Base-by-base conservation (phyloP, 2,113 vertebrate species). In the Porphyrio hochstetteri region DNA sequence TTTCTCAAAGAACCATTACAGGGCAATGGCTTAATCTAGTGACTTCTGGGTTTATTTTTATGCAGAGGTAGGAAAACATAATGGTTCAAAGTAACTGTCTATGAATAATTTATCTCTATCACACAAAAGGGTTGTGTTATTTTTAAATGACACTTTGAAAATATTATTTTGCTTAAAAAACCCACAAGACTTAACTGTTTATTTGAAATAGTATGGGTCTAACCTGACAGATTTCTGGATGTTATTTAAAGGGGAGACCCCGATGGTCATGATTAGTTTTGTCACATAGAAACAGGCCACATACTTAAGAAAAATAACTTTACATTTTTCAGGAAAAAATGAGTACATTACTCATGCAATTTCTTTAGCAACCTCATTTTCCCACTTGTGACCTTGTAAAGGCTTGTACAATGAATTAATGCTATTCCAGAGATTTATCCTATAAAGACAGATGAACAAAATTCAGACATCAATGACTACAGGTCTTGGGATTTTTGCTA, bases 41-140 rank as follows among this genome's bases (percentile, higher is more conserved):
- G 72, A 84, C n/a, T 76, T 90, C 36, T 82, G 27, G 12, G 15
- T 90, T 92, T 95, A 82, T 90, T 85, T 95, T 97, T 93, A 96
- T 92, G 76, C 29, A 94, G 85, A 91, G 71, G 23, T 33, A 90
- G 87, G 64, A 93, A 97, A 93, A 93, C 23, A 59, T 40, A 46
- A 84, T 70, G n/a, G 64, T 81, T 91, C 70, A 97, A 94, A 95
- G 64, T 68, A 95, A 88, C 42, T 38, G 10, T 7, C 55, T 46
- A 75, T 75, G 64, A 96, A 95, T 16, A 12, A 91, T 91, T 92
- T 85, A 88, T 21, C 42, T 44, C 72, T 86, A 70, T 35, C 42
- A 75, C 19, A 84, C 50, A 69, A 53, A 92, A 83, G 40, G 6
- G 11, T 2, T 57, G 33, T 4, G 2, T 0, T 21, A 77, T 81